phyloP scores from a whole-genome alignment of 2,888 invertebrate genomes.

The Drosophila imparisetae region DNA sequence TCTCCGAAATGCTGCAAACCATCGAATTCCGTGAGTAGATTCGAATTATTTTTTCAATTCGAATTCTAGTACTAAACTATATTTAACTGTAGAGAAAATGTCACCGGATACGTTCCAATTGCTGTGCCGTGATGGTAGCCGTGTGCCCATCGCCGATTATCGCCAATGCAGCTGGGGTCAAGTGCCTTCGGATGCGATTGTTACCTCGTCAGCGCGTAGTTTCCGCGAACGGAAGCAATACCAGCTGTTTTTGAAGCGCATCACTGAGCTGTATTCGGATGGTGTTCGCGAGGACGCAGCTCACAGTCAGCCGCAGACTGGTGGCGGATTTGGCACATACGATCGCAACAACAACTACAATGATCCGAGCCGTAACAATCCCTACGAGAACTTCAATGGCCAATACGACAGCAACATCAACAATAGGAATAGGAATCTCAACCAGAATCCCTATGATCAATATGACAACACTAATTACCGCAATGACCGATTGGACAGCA shows the following conservation, averaged over 20 bases:
- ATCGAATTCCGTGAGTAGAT: conserved; percentile 86
- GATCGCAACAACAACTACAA: conserved; percentile 68
- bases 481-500: conserved; percentile 80
- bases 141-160: conserved; percentile 89
- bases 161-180: conserved; percentile 93
- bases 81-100: conserved; percentile 86
- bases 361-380: conserved; percentile 60
- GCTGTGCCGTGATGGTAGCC: conserved; percentile 91
- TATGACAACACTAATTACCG: conserved; percentile 62
- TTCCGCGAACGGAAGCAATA: conserved; percentile 85
- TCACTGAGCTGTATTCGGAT: conserved; percentile 86
- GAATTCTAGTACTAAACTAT: not conserved
- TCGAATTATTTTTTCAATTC: accelerated
- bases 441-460: conserved; percentile 61
- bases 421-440: conserved; percentile 55
- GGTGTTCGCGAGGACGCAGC: conserved; percentile 62
- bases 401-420: conserved; percentile 49
- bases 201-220: conserved; percentile 92
- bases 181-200: conserved; percentile 93
- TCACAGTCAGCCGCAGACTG: conserved; percentile 55
- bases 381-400: conserved; percentile 56
- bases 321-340: conserved; percentile 45
- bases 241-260: conserved; percentile 88
- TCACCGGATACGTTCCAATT: conserved; percentile 90
- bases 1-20: conserved; percentile 89